These are phyloP conservation scores for Rugalucina vietnamica DNA, from an alignment of 2,888 invertebrate genomes.

Conservation along the genomic window DNA sequence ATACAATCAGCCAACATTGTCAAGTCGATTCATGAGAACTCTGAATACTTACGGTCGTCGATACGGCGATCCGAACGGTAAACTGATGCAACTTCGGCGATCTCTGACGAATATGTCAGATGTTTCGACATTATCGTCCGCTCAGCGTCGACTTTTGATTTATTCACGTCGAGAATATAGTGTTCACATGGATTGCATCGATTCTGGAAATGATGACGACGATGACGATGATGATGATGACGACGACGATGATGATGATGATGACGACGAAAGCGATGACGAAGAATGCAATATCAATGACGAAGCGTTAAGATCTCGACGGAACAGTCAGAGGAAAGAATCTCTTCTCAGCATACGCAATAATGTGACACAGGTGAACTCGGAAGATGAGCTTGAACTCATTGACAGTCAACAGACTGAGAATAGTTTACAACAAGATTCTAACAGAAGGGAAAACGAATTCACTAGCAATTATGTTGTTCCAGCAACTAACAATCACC, in stretches of 20 bases:
- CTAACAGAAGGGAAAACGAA: not conserved
- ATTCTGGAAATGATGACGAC: constrained; percentile 35
- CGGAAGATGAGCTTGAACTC: constrained; percentile 54
- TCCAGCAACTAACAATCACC: not conserved
- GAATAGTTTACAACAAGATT: constrained; percentile 6
- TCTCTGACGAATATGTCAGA: constrained; percentile 42
- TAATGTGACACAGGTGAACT: constrained; percentile 53
- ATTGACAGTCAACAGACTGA: constrained; percentile 29
- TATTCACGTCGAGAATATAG: constrained; percentile 36
- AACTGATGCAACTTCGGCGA: constrained; percentile 36
- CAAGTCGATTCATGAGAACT: constrained; percentile 41
- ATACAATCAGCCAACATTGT: not conserved
- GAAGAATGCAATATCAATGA: constrained; percentile 39
- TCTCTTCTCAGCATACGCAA: constrained; percentile 32
- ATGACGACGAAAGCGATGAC: constrained; percentile 5
- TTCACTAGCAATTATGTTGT: not conserved
- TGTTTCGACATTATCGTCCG: not conserved
- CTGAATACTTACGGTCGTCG: constrained; percentile 47
- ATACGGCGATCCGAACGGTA: constrained; percentile 20
- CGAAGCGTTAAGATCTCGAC: constrained; percentile 17
- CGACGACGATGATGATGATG: constrained; percentile 41
- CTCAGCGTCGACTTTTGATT: constrained; percentile 35
- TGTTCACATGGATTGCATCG: constrained; percentile 36
- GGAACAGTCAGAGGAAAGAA: not conserved
- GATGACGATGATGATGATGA: constrained; percentile 28